Evolutionary conservation across 2,113 vertebrate species (phyloP), one percentile per base, ranked within the genome.

Genomic region (Aptenodytes forsteri): DNA sequence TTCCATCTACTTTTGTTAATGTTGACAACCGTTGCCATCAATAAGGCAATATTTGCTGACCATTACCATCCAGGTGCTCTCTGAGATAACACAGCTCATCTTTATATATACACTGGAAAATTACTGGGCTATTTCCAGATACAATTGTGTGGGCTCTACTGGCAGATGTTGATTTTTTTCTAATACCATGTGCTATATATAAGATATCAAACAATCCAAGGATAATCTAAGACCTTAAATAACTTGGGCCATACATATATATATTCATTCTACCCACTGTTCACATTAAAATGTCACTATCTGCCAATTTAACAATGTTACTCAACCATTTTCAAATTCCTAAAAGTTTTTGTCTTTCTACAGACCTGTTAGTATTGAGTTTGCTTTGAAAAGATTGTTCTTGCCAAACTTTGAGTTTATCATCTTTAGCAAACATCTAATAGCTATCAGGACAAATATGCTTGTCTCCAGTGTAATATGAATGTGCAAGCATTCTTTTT

Each of bases 1-100:
- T 92, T 93, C 79, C 46, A 36, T 80, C 55, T 90, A 29, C 47
- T 95, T 90, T 58, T 83, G 65, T 94, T 86, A 87, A 83, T 56
- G 50, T 55, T 83, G 86, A 77, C 88, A 93, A 59, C 69, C 47
- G 88, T 55, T 83, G 59, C 90, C 85, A 75, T 55, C 89, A 83
- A 9, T 54, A 83, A 83, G 67, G 86, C 58, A 89, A 27, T 78
- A 87, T 75, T 82, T 87, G 46, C 80, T 96, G 87, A 46, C 62
- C 75, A 32, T 84, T 71, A 64, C n/a, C 30, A n/a, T 36, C 38
- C 82, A 94, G 92, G 65, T 96, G 72, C 67, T 94, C 83, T 42
- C 42, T 42, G 42, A 42, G 42, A 42, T 42, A 42, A 42, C 42
- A 42, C 14, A 42, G 42, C 42, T 42, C 42, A 42, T 42, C 42